These are phyloP conservation scores for Caenorhabditis afra DNA, from an alignment of 2,888 invertebrate species.

Conservation along the genomic window DNA sequence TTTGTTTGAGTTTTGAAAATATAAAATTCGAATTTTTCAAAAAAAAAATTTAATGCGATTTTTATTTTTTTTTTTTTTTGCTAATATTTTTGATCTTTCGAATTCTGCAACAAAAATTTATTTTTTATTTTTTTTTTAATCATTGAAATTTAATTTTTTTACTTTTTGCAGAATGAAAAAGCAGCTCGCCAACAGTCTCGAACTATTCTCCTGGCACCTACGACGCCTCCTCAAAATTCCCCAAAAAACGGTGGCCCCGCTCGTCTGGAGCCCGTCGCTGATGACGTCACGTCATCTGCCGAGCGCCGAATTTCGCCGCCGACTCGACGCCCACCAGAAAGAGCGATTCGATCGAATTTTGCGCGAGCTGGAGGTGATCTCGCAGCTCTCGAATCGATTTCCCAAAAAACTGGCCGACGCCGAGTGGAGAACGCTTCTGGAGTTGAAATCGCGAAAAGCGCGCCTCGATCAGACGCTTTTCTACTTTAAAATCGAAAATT, in stretches of 20 bases:
- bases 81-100: too few relatives aligned
- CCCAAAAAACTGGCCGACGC: slow-evolving; percentile 30
- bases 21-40: neutral
- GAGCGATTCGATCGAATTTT: slow-evolving; percentile 9
- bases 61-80: slow-evolving; percentile 18
- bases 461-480: slow-evolving; percentile 70
- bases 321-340: neutral
- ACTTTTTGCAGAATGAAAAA: slow-evolving; percentile 19
- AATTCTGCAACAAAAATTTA: too few relatives aligned
- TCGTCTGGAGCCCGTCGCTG: slow-evolving; percentile 20
- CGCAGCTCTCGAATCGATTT: slow-evolving; percentile 24
- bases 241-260: slow-evolving; percentile 34
- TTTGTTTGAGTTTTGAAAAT: too few relatives aligned
- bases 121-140: neutral
- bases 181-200: slow-evolving; percentile 6
- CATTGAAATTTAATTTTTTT: neutral
- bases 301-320: neutral
- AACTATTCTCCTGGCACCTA: slow-evolving; percentile 5
- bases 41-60: neutral
- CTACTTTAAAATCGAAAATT: slow-evolving; percentile 51
- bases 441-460: slow-evolving; percentile 56
- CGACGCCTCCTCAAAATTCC: slow-evolving; percentile 19
- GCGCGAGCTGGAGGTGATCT: slow-evolving; percentile 30
- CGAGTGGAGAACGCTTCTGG: slow-evolving; percentile 33
- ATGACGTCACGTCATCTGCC: slow-evolving; percentile 23